phyloP scores from a whole-genome alignment of 2,888 invertebrate genomes.

The Agriopis marginaria region DNA sequence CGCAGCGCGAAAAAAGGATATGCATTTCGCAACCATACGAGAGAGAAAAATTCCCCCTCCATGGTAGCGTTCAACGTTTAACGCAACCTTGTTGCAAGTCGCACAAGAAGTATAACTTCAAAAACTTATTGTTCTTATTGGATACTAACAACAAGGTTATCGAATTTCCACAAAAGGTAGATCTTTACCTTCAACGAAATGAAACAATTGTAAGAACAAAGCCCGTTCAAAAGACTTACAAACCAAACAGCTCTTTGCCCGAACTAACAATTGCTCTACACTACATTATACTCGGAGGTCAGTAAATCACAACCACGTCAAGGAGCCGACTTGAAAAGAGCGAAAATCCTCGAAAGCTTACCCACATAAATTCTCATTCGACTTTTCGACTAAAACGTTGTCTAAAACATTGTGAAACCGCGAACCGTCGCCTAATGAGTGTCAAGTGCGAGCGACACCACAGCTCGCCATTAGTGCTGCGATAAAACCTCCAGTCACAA shows the following conservation, averaged over 20 bases:
- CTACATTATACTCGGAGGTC: slow-evolving; percentile 21
- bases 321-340: slow-evolving; percentile 31
- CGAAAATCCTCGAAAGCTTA: slow-evolving; percentile 38
- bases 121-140: background rate
- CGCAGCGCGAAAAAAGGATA: too few species aligned
- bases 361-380: slow-evolving; percentile 38
- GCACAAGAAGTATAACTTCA: too few species aligned
- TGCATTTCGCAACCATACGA: too few species aligned
- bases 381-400: slow-evolving; percentile 46
- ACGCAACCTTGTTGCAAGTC: too few species aligned
- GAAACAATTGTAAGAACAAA: background rate
- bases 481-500: slow-evolving; percentile 46
- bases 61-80: too few species aligned
- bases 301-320: slow-evolving; percentile 32
- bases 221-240: background rate
- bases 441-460: slow-evolving; percentile 53
- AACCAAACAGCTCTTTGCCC: slow-evolving; percentile 3
- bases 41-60: too few species aligned
- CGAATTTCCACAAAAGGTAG: background rate
- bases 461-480: slow-evolving; percentile 54
- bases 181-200: background rate
- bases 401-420: slow-evolving; percentile 50
- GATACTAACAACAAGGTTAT: background rate
- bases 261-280: slow-evolving; percentile 14
- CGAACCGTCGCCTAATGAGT: slow-evolving; percentile 56